A percentile compares a stretch with the other conserved stretches of the same genome.
These are phyloP conservation scores for Drosophila heteroneura DNA, from an alignment of 2,888 invertebrate species.

Conservation along the genomic window DNA sequence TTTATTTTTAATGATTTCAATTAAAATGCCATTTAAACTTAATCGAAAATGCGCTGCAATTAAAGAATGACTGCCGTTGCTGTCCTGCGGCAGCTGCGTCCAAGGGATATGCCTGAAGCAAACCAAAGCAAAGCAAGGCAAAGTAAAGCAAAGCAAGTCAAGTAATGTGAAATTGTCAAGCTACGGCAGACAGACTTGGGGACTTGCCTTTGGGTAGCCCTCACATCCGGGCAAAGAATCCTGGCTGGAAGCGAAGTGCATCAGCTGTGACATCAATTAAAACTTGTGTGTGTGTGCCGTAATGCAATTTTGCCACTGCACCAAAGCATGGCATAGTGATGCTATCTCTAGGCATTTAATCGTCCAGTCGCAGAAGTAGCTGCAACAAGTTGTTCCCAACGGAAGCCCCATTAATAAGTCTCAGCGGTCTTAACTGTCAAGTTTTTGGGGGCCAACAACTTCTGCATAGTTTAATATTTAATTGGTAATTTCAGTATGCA, in stretches of 20 bases:
- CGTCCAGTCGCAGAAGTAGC: constrained; percentile 17
- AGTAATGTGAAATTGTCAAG: constrained; percentile 41
- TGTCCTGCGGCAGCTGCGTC: constrained; percentile 20
- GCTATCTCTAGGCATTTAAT: constrained; percentile 41
- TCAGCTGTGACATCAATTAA: constrained; percentile 73
- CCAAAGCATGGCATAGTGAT: constrained; percentile 44
- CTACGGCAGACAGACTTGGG: constrained; percentile 21
- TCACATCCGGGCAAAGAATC: constrained; percentile 22
- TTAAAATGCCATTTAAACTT: constrained; percentile 58
- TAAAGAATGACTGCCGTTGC: constrained; percentile 31
- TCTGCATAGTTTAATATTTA: constrained; percentile 60
- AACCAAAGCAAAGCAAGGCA: constrained; percentile 11
- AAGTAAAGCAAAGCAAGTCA: constrained; percentile 17
- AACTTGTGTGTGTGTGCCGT: constrained; percentile 53
- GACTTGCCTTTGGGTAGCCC: constrained; percentile 3
- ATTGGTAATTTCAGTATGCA: constrained; percentile 62
- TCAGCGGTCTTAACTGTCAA: background rate
- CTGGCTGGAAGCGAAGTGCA: constrained; percentile 53
- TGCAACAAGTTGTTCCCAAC: constrained; percentile 23
- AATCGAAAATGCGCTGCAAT: constrained; percentile 43
- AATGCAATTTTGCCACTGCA: constrained; percentile 66
- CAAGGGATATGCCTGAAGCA: constrained; percentile 15
- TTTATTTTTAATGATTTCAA: constrained; percentile 59
- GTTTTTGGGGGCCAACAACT: constrained; percentile 28
- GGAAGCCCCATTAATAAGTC: constrained; percentile 33